Evolutionary conservation across 2,888 invertebrate species (phyloP).

Genomic region (Macaria notata): DNA sequence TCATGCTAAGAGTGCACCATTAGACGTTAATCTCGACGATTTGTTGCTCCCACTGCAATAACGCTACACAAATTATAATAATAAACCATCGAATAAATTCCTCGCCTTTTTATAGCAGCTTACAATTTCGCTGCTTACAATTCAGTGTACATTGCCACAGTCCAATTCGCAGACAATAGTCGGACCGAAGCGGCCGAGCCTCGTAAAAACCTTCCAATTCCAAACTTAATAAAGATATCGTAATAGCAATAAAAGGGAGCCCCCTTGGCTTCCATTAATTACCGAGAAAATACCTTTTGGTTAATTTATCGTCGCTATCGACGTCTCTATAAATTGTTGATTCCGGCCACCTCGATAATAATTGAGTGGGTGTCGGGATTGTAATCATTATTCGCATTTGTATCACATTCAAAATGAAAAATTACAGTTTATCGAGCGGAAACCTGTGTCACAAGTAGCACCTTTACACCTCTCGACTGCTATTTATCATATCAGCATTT

Average conservation of each 20-base stretch:
- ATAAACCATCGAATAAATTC: conserved; percentile 20
- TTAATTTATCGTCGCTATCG: conserved; percentile 64
- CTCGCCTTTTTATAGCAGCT: conserved; percentile 11
- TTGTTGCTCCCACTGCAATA: conserved; percentile 48
- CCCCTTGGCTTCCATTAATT: conserved; percentile 60
- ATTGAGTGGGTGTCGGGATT: conserved; percentile 48
- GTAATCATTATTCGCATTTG: conserved; percentile 47
- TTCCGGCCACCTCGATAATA: conserved; percentile 51
- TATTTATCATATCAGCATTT: conserved; percentile 17
- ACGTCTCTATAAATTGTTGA: conserved; percentile 67
- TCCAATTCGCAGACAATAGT: conserved; percentile 42
- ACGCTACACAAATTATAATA: conserved; percentile 37
- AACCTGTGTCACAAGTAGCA: conserved; percentile 9
- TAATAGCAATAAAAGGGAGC: conserved; percentile 62
- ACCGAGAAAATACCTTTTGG: conserved; percentile 58
- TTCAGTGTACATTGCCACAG: conserved; percentile 37
- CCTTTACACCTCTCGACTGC: neutral
- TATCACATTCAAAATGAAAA: conserved; percentile 20
- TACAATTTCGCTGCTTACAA: conserved; percentile 25
- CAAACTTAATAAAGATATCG: conserved; percentile 67
- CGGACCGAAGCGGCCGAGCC: conserved; percentile 34
- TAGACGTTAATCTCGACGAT: conserved; percentile 62
- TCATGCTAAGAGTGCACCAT: conserved; percentile 59
- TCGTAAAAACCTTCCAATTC: conserved; percentile 54
- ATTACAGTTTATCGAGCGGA: conserved; percentile 9